A percentile compares a stretch with the other conserved stretches of the same genome.
These are phyloP conservation scores for Lochmaea capreae DNA, from an alignment of 2,888 invertebrate genomes.

Conservation along the genomic window DNA sequence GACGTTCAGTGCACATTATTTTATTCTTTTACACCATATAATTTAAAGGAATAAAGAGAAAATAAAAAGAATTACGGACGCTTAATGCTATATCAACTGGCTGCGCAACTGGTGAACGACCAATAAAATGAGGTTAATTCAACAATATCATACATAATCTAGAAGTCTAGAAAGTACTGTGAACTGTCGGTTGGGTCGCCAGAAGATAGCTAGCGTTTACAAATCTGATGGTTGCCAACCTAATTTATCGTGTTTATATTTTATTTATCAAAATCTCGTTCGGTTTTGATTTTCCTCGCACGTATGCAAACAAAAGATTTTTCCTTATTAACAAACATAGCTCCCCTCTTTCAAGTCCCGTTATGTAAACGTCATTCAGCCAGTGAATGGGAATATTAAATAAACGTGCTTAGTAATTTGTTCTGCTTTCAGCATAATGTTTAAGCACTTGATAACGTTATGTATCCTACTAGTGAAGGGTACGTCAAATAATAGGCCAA, in stretches of 20 bases:
- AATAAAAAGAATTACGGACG: too few relatives aligned
- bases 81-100: too few relatives aligned
- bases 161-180: too few relatives aligned
- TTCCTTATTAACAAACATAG: constrained; percentile 17
- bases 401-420: constrained; percentile 55
- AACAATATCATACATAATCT: too few relatives aligned
- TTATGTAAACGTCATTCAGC: constrained; percentile 30
- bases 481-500: constrained; percentile 23
- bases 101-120: too few relatives aligned
- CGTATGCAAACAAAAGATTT: constrained; percentile 11
- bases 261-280: neutral
- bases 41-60: too few relatives aligned
- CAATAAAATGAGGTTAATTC: too few relatives aligned
- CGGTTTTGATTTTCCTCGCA: neutral
- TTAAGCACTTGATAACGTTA: constrained; percentile 54
- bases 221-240: too few relatives aligned
- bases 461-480: constrained; percentile 27
- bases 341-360: constrained; percentile 5
- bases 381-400: constrained; percentile 43
- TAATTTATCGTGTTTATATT: neutral
- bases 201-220: too few relatives aligned
- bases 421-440: constrained; percentile 57
- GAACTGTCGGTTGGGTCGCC: neutral
- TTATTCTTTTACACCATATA: too few relatives aligned
- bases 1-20: too few relatives aligned